Evolutionary conservation across 2,888 invertebrate species (phyloP), one percentile per base, ranked within the genome.

Genomic region (Apodemia zela): DNA sequence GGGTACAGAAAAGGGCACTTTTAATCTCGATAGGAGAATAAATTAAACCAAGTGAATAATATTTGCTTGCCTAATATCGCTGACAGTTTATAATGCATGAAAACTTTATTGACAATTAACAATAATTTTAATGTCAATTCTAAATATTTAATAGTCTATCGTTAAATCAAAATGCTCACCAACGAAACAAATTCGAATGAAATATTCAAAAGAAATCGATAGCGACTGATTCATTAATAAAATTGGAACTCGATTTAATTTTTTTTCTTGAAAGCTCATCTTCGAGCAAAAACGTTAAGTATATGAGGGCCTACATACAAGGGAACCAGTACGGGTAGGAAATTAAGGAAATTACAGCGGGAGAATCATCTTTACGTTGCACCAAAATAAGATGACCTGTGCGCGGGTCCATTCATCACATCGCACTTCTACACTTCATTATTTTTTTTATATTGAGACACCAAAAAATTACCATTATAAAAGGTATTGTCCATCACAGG

Each of bases 331-430:
- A 62, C 65, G 71, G 69, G 72, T 68, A 71, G 73, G 73, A 77
- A 78, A 82, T 82, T 81, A 83, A 79, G 75, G 77, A 76, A 81
- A 83, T 82, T 82, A 80, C 78, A 67, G 71, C 71, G 71, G 73
- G 75, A 70, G 71, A 66, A 73, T 72, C 73, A 71, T 73, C 73
- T 74, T 76, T 75, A 80, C 77, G 73, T 76, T 70, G 69, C 42
- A 62, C 70, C 71, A 70, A 76, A 81, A 78, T 78, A 75, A 75
- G 71, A 63, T 70, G 68, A 67, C 63, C 65, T 64, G 62, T 45
- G 73, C 59, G 35, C 21, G 75, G 70, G 42, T 75, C 72, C 81
- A 79, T 68, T 74, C n/a, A n/a, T n/a, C n/a, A n/a, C n/a, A n/a
- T n/a, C n/a, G n/a, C n/a, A n/a, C n/a, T n/a, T n/a, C n/a, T n/a